Evolutionary conservation across 2,797 vertebrate species (phyloP).

Genomic region (Pseudochromis fuscus): DNA sequence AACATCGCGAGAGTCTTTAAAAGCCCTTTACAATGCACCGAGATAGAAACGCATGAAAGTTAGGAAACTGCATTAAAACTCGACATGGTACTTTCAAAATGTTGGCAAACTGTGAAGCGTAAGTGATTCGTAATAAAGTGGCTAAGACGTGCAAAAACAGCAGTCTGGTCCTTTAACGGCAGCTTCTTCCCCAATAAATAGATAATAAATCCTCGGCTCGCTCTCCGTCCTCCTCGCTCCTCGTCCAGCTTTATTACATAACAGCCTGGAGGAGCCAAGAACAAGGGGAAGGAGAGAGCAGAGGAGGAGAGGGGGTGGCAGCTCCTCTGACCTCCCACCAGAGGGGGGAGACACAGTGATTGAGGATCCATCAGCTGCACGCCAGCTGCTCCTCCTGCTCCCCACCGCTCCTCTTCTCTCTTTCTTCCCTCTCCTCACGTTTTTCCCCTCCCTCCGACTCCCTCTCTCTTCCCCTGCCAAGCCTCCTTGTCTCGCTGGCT

Average conservation of each 20-base stretch:
- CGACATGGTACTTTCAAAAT: neutral
- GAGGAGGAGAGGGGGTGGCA: conserved; percentile 25
- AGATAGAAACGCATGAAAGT: neutral
- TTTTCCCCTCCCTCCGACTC: conserved; percentile 7
- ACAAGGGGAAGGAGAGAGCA: conserved; percentile 41
- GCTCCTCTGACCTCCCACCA: conserved; percentile 76
- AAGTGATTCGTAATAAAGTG: conserved; percentile 6
- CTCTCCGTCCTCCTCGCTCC: conserved; percentile 1
- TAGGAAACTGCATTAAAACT: neutral
- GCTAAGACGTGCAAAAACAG: conserved; percentile 1
- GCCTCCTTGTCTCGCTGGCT: conserved; percentile 43
- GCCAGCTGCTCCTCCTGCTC: conserved; percentile 77
- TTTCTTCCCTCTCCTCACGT: conserved; percentile 9
- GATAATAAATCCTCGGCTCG: conserved; percentile 29
- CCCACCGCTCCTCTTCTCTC: conserved; percentile 4
- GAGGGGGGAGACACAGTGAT: conserved; percentile 80
- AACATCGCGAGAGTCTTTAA: no score
- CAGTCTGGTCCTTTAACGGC: neutral
- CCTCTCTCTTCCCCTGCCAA: conserved; percentile 51
- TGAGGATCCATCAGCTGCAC: conserved; percentile 75
- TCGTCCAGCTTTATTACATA: conserved; percentile 66
- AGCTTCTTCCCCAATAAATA: conserved; percentile 1
- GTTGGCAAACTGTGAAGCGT: neutral
- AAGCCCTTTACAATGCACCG: no score
- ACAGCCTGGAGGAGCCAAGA: conserved; percentile 56